phyloP scores from a whole-genome alignment of 2,797 vertebrate species.

The Sebastes umbrosus region DNA sequence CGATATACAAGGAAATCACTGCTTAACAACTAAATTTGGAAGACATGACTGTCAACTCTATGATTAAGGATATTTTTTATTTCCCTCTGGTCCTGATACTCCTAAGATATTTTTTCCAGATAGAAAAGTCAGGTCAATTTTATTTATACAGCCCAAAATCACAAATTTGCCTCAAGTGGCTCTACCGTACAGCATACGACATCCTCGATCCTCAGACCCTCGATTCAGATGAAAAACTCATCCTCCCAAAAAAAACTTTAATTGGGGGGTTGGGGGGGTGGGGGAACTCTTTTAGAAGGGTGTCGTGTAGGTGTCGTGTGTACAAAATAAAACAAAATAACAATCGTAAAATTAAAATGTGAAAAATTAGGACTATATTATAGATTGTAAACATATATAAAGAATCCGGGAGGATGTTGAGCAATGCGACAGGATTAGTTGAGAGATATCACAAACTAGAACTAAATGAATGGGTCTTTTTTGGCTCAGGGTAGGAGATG shows the following conservation, averaged over 20 bases:
- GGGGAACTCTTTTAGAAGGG: too few species aligned
- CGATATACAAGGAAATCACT: background rate
- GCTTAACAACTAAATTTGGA: background rate
- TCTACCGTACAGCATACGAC: background rate
- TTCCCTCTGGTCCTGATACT: background rate
- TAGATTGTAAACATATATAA: background rate
- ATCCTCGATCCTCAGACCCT: background rate
- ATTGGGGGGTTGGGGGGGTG: background rate
- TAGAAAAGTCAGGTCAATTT: background rate
- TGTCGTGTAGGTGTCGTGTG: background rate
- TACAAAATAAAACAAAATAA: background rate
- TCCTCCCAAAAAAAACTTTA: background rate
- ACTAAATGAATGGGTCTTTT: background rate
- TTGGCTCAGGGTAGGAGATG: background rate
- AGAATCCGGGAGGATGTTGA: too few species aligned
- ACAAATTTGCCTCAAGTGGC: too few species aligned
- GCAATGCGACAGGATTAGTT: background rate
- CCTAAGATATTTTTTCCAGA: background rate
- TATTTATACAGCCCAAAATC: background rate
- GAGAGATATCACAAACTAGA: background rate
- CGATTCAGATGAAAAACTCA: background rate
- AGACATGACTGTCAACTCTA: background rate
- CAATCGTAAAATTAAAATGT: background rate
- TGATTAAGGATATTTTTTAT: background rate
- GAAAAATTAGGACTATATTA: background rate